phyloP scores from a whole-genome alignment of 2,888 invertebrate genomes.

The Parnassius glacialis region DNA sequence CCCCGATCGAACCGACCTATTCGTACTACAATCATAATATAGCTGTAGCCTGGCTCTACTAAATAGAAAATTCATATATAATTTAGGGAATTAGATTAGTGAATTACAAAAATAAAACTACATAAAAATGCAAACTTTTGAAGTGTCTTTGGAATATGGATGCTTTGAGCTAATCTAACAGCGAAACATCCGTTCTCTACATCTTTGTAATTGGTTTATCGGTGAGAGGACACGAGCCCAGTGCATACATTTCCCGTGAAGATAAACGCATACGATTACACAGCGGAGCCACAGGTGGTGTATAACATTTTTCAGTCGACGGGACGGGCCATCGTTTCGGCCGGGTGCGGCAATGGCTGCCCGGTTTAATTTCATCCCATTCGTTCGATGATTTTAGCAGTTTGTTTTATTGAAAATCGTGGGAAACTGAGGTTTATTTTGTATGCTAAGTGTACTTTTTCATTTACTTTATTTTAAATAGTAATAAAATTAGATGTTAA shows the following conservation, averaged over 20 bases:
- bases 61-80: too few species aligned
- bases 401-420: slow-evolving; percentile 70
- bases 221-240: slow-evolving; percentile 40
- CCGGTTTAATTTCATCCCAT: slow-evolving; percentile 65
- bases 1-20: too few species aligned
- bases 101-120: neutral
- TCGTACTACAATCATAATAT: too few species aligned
- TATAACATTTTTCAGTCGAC: slow-evolving; percentile 75
- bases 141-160: neutral
- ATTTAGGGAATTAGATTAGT: neutral
- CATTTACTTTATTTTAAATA: too few species aligned
- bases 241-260: slow-evolving; percentile 63
- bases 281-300: slow-evolving; percentile 75
- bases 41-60: too few species aligned
- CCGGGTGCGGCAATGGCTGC: slow-evolving; percentile 40
- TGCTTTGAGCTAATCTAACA: too few species aligned
- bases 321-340: slow-evolving; percentile 53
- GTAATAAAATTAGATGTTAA: too few species aligned
- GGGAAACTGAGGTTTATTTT: slow-evolving; percentile 39
- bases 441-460: neutral
- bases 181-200: slow-evolving; percentile 32
- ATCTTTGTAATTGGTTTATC: slow-evolving; percentile 43
- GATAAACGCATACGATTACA: slow-evolving; percentile 80
- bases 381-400: slow-evolving; percentile 59
- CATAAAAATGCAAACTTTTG: neutral